Percentiles rank a stretch among this genome's conserved stretches.
Conservation (phyloP, 2,797 vertebrate species). For the Thripadectes ignobilis region DNA sequence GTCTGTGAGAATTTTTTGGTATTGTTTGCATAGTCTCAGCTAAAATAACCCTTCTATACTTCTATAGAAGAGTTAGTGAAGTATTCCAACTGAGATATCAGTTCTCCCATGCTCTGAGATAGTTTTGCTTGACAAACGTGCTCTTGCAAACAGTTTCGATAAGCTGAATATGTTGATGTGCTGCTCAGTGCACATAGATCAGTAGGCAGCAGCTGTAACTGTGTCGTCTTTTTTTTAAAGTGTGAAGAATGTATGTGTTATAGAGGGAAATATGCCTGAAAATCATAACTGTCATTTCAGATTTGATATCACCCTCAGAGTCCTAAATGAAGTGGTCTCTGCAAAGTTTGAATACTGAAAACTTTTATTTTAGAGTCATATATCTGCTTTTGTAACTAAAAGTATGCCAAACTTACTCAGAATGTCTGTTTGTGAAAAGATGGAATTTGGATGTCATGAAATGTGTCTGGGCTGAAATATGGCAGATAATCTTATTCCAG, state of each 20-base stretch:
- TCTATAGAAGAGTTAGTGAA: slow-evolving; percentile 29
- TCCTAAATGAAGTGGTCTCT: slow-evolving; percentile 56
- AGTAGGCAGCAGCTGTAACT: slow-evolving; percentile 51
- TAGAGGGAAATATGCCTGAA: slow-evolving; percentile 30
- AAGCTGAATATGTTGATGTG: slow-evolving; percentile 62
- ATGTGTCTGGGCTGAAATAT: slow-evolving; percentile 28
- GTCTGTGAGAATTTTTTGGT: slow-evolving; percentile 10
- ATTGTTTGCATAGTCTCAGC: slow-evolving; percentile 44
- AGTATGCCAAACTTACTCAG: slow-evolving; percentile 5
- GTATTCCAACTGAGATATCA: slow-evolving; percentile 38
- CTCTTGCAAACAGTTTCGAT: slow-evolving; percentile 43
- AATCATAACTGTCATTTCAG: slow-evolving; percentile 63
- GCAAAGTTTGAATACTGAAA: slow-evolving; percentile 30
- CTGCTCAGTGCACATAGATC: slow-evolving; percentile 62
- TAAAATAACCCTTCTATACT: slow-evolving; percentile 42
- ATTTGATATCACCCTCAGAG: slow-evolving; percentile 48
- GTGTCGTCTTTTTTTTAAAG: slow-evolving; percentile 42
- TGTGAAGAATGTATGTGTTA: slow-evolving; percentile 33
- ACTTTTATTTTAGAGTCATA: slow-evolving; percentile 49
- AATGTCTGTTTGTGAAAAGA: slow-evolving; percentile 3
- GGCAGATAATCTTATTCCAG: slow-evolving; percentile 18
- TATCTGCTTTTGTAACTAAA: slow-evolving; percentile 25
- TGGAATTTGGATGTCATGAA: neutral
- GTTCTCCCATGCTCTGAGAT: slow-evolving; percentile 52
- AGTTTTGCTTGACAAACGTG: slow-evolving; percentile 68